Base-by-base conservation (phyloP, 2,797 vertebrate species). In the Lateolabrax maculatus region DNA sequence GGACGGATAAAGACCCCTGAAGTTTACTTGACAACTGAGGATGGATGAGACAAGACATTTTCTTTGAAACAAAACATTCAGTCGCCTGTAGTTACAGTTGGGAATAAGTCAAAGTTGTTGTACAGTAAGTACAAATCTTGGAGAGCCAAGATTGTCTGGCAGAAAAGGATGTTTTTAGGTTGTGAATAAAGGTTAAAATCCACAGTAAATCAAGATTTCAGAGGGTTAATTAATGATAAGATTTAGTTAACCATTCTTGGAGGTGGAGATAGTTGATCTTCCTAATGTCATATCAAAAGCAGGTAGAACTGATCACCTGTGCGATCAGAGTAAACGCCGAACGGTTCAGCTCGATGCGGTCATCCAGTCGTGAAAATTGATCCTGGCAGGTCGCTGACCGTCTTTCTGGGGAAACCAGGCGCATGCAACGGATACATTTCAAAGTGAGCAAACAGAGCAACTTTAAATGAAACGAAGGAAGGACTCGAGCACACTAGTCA, bases 371-470 rank as follows among this genome's bases (percentile, higher is more conserved):
- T 5, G 5, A 6, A n/a, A 43, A n/a, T 7, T 0, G 16, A 73
- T 39, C 27, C 51, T 13, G 3, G 11, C 39, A 43, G 7, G 31
- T 39, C 16, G 34, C 66, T 36, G 21, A 21, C 44, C 68, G 18
- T 1, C 16, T 62, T 76, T 84, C 18, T 29, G 71, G 10, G 27
- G 19, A 76, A 80, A 72, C 74, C 87, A 86, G 84, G 80, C 2
- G 68, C 76, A 63, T 25, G 7, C 27, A 34, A 39, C 51, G 64
- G 11, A 79, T 53, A 64, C 18, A 53, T 58, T 68, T 77, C 43
- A 84, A 57, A 43, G 37, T 62, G 71, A 87, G 76, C 55, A 71
- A 78, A 81, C 56, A 62, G 60, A 87, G 67, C 61, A n/a, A 84
- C 81, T 72, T 61, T 41, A 75, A 78, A 77, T 12, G 58, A 65